These are phyloP conservation scores for Ferdinandea cuprea DNA, from an alignment of 2,888 invertebrate species.

Conservation along the genomic window DNA sequence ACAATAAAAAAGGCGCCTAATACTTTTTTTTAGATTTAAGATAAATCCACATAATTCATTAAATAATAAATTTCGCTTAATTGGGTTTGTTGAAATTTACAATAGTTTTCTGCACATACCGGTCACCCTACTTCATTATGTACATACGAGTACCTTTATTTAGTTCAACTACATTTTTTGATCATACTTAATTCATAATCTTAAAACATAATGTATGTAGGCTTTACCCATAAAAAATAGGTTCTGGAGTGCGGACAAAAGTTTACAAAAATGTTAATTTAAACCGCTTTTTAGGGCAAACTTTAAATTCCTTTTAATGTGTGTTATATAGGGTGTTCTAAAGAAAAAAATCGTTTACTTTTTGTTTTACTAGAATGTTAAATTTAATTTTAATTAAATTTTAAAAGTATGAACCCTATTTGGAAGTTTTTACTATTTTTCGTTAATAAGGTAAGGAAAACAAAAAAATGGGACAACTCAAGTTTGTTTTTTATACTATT, in stretches of 20 bases:
- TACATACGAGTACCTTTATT: not conserved
- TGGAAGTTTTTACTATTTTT: too few species aligned
- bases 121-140: not conserved
- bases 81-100: constrained; percentile 31
- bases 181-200: not conserved
- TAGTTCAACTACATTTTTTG: not conserved
- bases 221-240: too few species aligned
- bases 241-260: too few species aligned
- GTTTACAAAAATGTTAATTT: too few species aligned
- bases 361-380: not conserved
- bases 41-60: constrained; percentile 47
- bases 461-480: constrained; percentile 43
- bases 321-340: not conserved
- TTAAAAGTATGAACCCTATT: too few species aligned
- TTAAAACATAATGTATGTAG: too few species aligned
- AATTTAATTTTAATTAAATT: too few species aligned
- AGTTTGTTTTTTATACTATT: constrained; percentile 44
- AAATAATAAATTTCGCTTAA: constrained; percentile 44
- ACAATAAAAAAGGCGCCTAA: constrained; percentile 73
- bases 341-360: not conserved
- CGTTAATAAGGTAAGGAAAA: too few species aligned
- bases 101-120: constrained; percentile 2
- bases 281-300: too few species aligned
- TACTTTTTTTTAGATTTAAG: constrained; percentile 62
- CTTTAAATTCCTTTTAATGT: too few species aligned